A percentile compares a stretch with the other conserved stretches of the same genome.
phyloP scores from a whole-genome alignment of 2,888 invertebrate genomes.

The Ramazzottius varieornatus region DNA sequence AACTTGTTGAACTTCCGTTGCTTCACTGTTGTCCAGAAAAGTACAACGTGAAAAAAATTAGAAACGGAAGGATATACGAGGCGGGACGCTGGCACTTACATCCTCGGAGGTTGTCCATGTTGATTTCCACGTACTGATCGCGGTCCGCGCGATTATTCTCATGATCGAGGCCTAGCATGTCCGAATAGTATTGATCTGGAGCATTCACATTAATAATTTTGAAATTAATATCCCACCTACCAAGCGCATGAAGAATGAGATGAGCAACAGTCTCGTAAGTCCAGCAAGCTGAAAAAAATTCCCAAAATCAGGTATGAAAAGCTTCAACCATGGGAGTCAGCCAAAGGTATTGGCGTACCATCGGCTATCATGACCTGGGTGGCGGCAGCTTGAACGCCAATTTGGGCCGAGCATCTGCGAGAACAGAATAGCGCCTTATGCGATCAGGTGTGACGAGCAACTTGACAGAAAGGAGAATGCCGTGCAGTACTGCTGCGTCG shows the following conservation, averaged over 20 bases:
- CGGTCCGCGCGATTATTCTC: neutral
- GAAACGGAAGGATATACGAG: neutral
- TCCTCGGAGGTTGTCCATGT: neutral
- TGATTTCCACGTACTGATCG: neutral
- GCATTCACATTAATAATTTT: neutral
- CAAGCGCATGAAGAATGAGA: neutral
- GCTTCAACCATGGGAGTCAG: too few relatives aligned
- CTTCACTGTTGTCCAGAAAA: neutral
- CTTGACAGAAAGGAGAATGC: neutral
- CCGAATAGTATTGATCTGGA: neutral
- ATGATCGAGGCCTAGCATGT: neutral
- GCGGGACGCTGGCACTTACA: neutral
- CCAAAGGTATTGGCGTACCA: too few relatives aligned
- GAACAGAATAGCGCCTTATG: neutral
- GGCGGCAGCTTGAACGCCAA: neutral
- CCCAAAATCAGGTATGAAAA: too few relatives aligned
- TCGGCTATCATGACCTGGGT: neutral
- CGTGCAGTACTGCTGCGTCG: neutral
- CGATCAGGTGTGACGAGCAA: neutral
- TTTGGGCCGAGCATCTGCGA: neutral
- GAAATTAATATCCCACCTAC: neutral
- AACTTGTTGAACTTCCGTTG: neutral
- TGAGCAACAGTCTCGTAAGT: neutral
- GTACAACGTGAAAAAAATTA: neutral
- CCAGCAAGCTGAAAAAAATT: neutral